A percentile compares a stretch with the other conserved stretches of the same genome.
Conservation (phyloP, 2,888 invertebrate genomes). For the Theristus sp. region DNA sequence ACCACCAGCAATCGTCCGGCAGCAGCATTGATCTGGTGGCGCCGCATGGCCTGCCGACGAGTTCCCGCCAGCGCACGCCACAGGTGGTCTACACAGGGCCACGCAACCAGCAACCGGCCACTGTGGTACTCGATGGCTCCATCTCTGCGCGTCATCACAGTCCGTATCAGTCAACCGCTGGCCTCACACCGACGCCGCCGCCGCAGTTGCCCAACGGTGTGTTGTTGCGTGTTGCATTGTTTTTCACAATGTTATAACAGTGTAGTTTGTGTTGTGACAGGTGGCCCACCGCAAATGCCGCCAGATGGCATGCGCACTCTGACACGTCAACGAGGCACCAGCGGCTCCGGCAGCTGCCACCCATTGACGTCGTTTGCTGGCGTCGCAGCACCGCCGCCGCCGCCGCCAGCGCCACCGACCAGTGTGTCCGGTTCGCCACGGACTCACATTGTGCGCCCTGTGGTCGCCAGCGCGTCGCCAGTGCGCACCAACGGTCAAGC, state of each 20-base stretch:
- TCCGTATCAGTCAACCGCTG: neutral
- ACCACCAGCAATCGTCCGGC: slow-evolving; percentile 23
- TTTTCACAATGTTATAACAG: neutral
- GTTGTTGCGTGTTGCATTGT: too few species aligned
- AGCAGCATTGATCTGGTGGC: slow-evolving; percentile 18
- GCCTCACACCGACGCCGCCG: slow-evolving; percentile 1
- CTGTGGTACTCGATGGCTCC: slow-evolving; percentile 15
- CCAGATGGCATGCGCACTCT: slow-evolving; percentile 18
- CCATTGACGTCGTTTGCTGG: slow-evolving; percentile 12
- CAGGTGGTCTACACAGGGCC: slow-evolving; percentile 25
- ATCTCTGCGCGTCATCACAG: neutral
- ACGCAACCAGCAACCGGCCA: slow-evolving; percentile 17
- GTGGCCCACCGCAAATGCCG: slow-evolving; percentile 10
- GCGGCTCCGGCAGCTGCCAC: neutral
- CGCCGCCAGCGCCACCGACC: slow-evolving; percentile 5
- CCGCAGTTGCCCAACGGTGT: neutral
- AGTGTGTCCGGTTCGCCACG: slow-evolving; percentile 3
- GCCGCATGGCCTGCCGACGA: neutral
- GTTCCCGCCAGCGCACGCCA: slow-evolving; percentile 22
- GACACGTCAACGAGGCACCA: slow-evolving; percentile 10
- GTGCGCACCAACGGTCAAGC: neutral
- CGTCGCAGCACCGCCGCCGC: slow-evolving; percentile 8
- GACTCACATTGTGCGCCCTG: slow-evolving; percentile 15
- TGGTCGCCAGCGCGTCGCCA: slow-evolving; percentile 10
- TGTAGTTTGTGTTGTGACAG: too few species aligned